phyloP scores from a whole-genome alignment of 2,888 invertebrate genomes.

The Mechanitis mazaeus region DNA sequence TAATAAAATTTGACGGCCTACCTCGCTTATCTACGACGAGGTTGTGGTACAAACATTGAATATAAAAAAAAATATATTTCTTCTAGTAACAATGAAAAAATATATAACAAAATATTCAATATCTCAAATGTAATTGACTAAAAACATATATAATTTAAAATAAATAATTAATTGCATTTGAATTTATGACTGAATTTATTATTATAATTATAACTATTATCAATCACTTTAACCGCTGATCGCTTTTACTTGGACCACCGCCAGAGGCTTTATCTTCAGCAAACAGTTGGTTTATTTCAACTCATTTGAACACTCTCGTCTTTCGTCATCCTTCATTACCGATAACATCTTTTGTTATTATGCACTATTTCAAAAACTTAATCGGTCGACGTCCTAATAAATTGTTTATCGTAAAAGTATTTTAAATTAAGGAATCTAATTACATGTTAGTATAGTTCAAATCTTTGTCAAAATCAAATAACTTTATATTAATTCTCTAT shows the following conservation, averaged over 20 bases:
- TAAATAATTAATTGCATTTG: too few relatives aligned
- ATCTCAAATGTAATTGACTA: too few relatives aligned
- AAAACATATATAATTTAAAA: too few relatives aligned
- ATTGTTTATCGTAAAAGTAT: neutral
- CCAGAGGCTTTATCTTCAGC: constrained; percentile 44
- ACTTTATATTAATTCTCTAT: too few relatives aligned
- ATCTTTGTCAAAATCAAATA: too few relatives aligned
- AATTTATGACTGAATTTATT: neutral
- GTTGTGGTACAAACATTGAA: constrained; percentile 22
- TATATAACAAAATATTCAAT: too few relatives aligned
- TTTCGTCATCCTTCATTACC: constrained; percentile 41
- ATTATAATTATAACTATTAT: neutral
- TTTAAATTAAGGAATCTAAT: neutral
- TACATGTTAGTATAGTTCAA: neutral
- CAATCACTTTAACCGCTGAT: neutral
- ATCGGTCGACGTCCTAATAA: constrained; percentile 24
- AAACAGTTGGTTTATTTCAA: constrained; percentile 48
- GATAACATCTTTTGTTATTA: constrained; percentile 49
- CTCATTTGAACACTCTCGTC: constrained; percentile 47
- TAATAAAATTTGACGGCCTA: constrained; percentile 59
- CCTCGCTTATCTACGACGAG: constrained; percentile 47
- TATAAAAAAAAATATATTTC: constrained; percentile 8
- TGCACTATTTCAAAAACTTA: constrained; percentile 21
- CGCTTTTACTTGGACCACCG: constrained; percentile 28
- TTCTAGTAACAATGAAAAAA: too few relatives aligned